Evolutionary conservation across 2,797 vertebrate genomes (phyloP).

Genomic region (Gallinago solitaria): DNA sequence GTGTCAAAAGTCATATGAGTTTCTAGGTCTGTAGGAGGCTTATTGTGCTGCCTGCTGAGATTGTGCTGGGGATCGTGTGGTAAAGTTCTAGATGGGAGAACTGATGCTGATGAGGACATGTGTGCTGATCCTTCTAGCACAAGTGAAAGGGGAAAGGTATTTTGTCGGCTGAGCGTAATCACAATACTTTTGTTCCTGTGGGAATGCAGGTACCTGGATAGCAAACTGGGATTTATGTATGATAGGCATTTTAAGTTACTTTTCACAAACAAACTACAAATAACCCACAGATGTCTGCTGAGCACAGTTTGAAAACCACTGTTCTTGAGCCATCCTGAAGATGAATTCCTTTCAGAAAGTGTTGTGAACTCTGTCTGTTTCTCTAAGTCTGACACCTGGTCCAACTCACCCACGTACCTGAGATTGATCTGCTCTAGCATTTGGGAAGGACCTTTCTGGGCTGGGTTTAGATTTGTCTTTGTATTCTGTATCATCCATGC

Average conservation of each 20-base stretch:
- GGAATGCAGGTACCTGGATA: neutral
- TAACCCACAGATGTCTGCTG: neutral
- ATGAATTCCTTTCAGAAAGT: neutral
- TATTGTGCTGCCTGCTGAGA: neutral
- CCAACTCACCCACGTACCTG: rapidly evolving
- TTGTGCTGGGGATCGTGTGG: neutral
- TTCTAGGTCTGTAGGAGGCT: neutral
- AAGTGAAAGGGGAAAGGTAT: neutral
- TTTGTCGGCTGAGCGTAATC: neutral
- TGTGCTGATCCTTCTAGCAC: neutral
- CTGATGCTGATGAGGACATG: neutral
- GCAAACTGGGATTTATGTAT: neutral
- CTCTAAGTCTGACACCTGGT: neutral
- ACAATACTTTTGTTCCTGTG: neutral
- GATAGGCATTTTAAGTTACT: neutral
- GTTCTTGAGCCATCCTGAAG: neutral
- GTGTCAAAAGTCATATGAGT: neutral
- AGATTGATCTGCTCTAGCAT: neutral
- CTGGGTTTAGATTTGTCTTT: neutral
- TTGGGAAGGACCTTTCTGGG: neutral
- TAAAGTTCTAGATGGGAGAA: neutral
- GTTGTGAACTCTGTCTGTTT: neutral
- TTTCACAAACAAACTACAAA: neutral
- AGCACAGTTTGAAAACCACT: neutral
- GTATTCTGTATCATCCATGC: neutral